phyloP scores from a whole-genome alignment of 2,888 invertebrate species.

The Nymphalis polychloros region DNA sequence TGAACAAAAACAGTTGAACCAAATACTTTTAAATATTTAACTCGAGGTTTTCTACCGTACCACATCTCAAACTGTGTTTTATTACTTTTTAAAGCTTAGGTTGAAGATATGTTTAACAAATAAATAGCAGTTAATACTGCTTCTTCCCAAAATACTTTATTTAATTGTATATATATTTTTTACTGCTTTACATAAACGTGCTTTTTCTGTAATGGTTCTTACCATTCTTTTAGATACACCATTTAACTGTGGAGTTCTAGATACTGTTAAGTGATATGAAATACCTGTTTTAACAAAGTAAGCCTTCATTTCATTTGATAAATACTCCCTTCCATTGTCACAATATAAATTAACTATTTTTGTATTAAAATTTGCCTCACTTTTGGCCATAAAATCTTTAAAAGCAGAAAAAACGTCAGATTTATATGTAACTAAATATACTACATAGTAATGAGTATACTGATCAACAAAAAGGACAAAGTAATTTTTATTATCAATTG shows the following conservation, averaged over 20 bases:
- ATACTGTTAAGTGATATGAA: too few species aligned
- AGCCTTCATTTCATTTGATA: constrained; percentile 46
- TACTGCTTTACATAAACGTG: too few species aligned
- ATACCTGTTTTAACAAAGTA: constrained; percentile 36
- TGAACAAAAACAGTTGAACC: too few species aligned
- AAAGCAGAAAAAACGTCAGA: constrained; percentile 46
- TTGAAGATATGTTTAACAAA: constrained; percentile 48
- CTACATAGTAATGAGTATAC: constrained; percentile 50
- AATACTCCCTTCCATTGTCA: constrained; percentile 50
- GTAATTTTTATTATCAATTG: too few species aligned
- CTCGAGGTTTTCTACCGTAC: too few species aligned
- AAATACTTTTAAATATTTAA: too few species aligned
- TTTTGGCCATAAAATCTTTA: too few species aligned
- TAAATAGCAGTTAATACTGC: constrained; percentile 53
- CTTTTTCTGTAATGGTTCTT: too few species aligned
- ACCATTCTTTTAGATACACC: too few species aligned
- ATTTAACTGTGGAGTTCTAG: background rate
- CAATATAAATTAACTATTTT: constrained; percentile 48
- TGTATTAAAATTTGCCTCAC: constrained; percentile 45
- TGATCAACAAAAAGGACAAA: constrained; percentile 48
- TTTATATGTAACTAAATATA: constrained; percentile 48
- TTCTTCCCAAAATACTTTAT: too few species aligned
- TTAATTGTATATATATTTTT: too few species aligned
- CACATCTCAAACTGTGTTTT: constrained; percentile 52
- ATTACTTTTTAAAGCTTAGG: constrained; percentile 23